Conservation (phyloP, 2,113 vertebrate genomes). For the Gyps fulvus region DNA sequence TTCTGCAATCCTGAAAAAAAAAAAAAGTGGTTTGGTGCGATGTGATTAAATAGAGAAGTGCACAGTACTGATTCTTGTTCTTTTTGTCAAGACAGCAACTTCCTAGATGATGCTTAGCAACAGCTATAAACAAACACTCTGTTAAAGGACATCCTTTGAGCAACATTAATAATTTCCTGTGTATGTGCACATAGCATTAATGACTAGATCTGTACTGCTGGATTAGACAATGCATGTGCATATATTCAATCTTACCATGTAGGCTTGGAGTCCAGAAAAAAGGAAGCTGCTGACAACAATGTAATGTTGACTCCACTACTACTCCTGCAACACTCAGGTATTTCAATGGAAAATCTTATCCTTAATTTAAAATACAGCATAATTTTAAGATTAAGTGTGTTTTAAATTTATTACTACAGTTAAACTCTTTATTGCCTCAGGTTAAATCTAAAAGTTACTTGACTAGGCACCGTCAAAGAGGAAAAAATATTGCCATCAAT, state of each 20-base stretch:
- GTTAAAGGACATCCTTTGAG: neutral
- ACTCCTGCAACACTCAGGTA: neutral
- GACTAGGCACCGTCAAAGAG: neutral
- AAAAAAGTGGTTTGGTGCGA: neutral
- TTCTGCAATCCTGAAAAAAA: neutral
- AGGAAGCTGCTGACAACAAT: neutral
- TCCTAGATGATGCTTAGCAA: neutral
- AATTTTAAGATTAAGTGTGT: neutral
- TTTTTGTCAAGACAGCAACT: neutral
- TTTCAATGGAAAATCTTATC: neutral
- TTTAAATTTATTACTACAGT: neutral
- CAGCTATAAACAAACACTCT: neutral
- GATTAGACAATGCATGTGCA: neutral
- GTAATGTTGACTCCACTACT: neutral
- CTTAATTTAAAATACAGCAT: neutral
- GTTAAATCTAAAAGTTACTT: neutral
- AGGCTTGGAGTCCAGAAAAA: neutral
- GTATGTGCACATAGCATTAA: neutral
- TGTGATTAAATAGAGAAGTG: neutral
- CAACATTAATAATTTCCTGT: neutral
- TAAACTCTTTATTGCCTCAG: neutral
- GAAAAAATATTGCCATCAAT: neutral
- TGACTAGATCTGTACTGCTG: neutral
- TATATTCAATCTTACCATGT: neutral
- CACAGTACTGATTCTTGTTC: neutral